A percentile compares a stretch with the other conserved stretches of the same genome.
These are phyloP conservation scores for Gracilinanus agilis DNA, from an alignment of 2,113 vertebrate species.

Conservation along the genomic window DNA sequence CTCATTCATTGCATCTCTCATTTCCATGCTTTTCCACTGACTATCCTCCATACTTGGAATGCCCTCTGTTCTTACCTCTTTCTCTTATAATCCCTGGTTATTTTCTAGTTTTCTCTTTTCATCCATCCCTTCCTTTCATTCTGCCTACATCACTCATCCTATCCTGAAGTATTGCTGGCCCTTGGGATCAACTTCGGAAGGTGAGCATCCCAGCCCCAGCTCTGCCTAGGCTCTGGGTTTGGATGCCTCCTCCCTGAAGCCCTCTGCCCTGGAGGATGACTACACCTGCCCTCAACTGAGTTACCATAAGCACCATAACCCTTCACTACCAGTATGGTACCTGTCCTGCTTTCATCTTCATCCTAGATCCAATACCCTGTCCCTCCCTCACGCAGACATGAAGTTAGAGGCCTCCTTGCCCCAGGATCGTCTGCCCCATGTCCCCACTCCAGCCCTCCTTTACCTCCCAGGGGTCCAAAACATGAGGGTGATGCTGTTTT, in stretches of 20 bases:
- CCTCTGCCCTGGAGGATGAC: background rate
- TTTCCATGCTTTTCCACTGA: too few species aligned
- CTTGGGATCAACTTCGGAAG: background rate
- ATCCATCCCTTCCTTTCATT: background rate
- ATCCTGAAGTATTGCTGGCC: background rate
- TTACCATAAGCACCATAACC: background rate
- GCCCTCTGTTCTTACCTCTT: background rate
- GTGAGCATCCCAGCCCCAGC: background rate
- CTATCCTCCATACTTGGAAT: too few species aligned
- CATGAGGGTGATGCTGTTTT: background rate
- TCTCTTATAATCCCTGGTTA: background rate
- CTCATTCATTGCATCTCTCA: too few species aligned
- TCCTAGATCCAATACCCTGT: background rate
- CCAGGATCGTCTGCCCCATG: background rate
- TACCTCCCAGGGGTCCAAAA: too few species aligned
- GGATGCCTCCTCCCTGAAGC: background rate
- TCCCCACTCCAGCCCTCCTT: too few species aligned
- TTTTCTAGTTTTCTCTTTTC: background rate
- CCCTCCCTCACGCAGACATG: background rate
- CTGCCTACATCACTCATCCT: background rate
- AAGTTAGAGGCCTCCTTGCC: background rate
- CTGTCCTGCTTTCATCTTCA: background rate
- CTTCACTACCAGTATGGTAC: background rate
- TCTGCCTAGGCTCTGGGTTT: background rate
- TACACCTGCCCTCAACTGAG: background rate